Base-by-base conservation (phyloP, 2,888 invertebrate species). In the Synergus gifuensis region DNA sequence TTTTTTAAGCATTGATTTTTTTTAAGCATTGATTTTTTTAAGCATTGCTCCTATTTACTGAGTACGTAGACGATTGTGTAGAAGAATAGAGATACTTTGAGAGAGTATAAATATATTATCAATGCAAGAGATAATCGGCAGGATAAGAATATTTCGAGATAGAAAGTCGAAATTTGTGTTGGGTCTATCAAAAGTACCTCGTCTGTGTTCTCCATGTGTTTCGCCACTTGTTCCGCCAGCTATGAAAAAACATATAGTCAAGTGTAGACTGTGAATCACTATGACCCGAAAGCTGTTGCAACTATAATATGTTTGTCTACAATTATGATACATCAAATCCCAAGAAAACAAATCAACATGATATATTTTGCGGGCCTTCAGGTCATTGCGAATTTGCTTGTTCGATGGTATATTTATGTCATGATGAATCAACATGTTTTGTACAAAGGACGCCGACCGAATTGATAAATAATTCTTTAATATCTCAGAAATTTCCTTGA, bases 211-310 rank as follows among this genome's bases (percentile, higher is more conserved):
- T 89, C 89, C 90, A 89, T 89, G 88, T 89, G 89, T 90, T 85
- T 89, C 88, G 89, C 88, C 89, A 90, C 90, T 90, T 89, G 89
- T 89, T 89, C 90, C 88, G 90, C 90, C 89, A 89, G 89, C 89
- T 89, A 90, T 87, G 89, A 77, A 90, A 88, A 89, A 89, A 89
- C 86, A 89, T 90, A 85, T 90, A 85, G 89, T 89, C 85, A 89
- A 88, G 88, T 90, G 86, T 90, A 88, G 86, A 85, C 85, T 87
- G 85, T 85, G 81, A 3, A 86, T 85, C 69, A 54, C 54, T 54
- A 73, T 73, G 89, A 89, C 87, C 89, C 86, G 89, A 88, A 83
- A 81, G 84, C 81, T 83, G 83, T 81, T 82, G 60, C 22, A 22
- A 11, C 2, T 36, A 28, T 49, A 22, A 22, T 12, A 18, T 79